Conservation (phyloP, 2,888 invertebrate species). For the Augiades crinisus region DNA sequence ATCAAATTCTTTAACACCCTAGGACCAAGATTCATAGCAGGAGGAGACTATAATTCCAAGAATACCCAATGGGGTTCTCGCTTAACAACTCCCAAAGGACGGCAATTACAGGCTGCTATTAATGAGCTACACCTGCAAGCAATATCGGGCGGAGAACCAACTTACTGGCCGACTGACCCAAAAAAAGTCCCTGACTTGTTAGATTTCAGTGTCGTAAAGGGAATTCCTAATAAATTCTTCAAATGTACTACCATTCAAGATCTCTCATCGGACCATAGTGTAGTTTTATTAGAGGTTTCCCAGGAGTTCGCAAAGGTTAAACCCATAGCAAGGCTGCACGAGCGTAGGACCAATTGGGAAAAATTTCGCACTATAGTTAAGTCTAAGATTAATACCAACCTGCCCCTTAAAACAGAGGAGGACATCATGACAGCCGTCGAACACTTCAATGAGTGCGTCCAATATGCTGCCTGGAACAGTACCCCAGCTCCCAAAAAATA, state of each 20-base stretch:
- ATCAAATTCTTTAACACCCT: neutral
- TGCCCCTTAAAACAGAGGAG: conserved; percentile 21
- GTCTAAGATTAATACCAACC: conserved; percentile 14
- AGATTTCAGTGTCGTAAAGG: too few relatives aligned
- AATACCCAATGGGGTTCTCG: conserved; percentile 14
- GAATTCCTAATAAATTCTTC: too few relatives aligned
- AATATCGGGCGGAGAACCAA: too few relatives aligned
- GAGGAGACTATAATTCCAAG: conserved; percentile 17
- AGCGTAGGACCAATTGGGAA: conserved; percentile 30
- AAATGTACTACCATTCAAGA: too few relatives aligned
- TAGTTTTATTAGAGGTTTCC: conserved; percentile 28
- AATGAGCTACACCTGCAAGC: too few relatives aligned
- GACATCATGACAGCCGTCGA: conserved; percentile 11
- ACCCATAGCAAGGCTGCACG: conserved; percentile 8
- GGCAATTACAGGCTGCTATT: too few relatives aligned
- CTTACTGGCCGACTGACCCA: too few relatives aligned
- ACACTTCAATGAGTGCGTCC: too few relatives aligned
- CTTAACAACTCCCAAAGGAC: conserved; percentile 12
- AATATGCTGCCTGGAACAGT: too few relatives aligned
- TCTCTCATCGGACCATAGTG: conserved; percentile 31
- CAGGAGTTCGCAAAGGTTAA: neutral
- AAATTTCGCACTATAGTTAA: conserved; percentile 22
- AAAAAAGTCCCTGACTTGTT: too few relatives aligned
- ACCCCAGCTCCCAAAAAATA: too few relatives aligned
- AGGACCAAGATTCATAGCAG: conserved; percentile 15